Percentiles rank a stretch among this genome's conserved stretches.
Conservation (phyloP, 64 coral and sea anemone genomes). For the Exaiptasia diaphana region DNA sequence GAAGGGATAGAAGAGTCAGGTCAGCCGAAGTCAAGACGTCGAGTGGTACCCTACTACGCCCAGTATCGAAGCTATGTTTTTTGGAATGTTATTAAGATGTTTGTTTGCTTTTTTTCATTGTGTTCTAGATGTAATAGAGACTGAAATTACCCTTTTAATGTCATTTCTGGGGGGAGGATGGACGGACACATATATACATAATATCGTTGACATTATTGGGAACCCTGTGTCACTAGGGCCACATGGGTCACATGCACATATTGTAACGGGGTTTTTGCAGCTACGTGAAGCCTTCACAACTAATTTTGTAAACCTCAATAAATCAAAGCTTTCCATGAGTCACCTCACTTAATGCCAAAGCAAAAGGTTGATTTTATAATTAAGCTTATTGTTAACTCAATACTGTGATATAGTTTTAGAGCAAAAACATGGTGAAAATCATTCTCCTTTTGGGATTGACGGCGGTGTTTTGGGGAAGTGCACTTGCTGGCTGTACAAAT, state of each 20-base stretch:
- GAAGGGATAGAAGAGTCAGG: neutral
- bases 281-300: neutral
- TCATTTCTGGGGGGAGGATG: neutral
- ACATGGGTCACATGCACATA: neutral
- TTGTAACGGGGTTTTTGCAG: neutral
- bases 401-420: too few species aligned
- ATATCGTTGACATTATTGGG: neutral
- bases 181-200: neutral
- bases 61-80: neutral
- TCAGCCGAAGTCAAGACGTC: constrained; percentile 14
- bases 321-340: neutral
- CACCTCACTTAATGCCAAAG: too few species aligned
- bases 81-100: neutral
- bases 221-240: neutral
- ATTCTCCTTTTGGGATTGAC: too few species aligned
- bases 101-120: neutral
- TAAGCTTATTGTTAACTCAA: too few species aligned
- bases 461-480: too few species aligned
- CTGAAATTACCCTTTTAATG: neutral
- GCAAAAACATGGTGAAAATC: too few species aligned
- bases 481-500: too few species aligned
- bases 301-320: neutral
- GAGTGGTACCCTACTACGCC: neutral
- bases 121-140: neutral
- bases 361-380: too few species aligned